These are phyloP conservation scores for Orthonyx spaldingii DNA, from an alignment of 2,113 vertebrate species.

Conservation along the genomic window DNA sequence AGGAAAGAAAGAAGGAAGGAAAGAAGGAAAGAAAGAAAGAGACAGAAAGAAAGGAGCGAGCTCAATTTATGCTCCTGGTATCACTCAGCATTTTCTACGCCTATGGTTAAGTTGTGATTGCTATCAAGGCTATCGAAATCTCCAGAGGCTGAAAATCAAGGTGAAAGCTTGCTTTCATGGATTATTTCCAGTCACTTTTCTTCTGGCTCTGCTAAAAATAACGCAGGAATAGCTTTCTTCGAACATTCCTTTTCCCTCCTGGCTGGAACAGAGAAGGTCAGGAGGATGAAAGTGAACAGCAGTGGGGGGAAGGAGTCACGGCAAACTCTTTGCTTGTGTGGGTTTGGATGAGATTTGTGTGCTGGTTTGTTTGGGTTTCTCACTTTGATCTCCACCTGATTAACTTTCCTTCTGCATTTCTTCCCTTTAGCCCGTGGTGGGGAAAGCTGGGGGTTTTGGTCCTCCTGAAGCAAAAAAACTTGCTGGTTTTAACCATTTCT, in stretches of 20 bases:
- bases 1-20: neutral
- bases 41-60: neutral
- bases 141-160: conserved; percentile 49
- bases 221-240: conserved; percentile 5
- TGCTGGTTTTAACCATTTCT: neutral
- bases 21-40: neutral
- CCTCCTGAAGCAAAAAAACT: neutral
- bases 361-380: neutral
- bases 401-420: neutral
- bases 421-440: neutral
- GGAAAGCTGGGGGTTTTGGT: neutral
- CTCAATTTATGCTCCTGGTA: neutral
- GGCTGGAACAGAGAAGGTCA: conserved; percentile 44
- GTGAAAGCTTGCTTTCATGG: conserved; percentile 53
- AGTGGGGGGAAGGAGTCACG: neutral
- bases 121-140: conserved; percentile 31
- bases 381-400: neutral
- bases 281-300: neutral
- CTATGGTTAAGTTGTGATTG: conserved; percentile 31
- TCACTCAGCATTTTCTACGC: conserved; percentile 22
- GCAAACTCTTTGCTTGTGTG: neutral
- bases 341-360: neutral
- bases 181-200: conserved; percentile 56
- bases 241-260: conserved; percentile 32
- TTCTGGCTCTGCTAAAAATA: conserved; percentile 56